Evolutionary conservation across 2,888 invertebrate genomes (phyloP).

Genomic region (Mesorhabditis belari): DNA sequence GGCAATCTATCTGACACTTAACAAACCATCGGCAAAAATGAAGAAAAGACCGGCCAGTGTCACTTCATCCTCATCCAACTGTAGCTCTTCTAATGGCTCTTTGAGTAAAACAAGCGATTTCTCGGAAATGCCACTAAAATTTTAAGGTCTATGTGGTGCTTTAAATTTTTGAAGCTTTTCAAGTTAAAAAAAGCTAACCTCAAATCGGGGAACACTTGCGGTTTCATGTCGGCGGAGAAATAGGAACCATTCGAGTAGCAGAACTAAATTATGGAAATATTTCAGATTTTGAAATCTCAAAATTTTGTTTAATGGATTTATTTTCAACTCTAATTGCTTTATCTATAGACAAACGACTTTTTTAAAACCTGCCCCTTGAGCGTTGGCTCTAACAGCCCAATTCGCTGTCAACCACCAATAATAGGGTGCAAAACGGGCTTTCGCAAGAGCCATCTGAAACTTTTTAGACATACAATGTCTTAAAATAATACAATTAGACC

Average conservation of each 20-base stretch:
- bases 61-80: neutral
- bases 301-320: no score
- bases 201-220: conserved; percentile 13
- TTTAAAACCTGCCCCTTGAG: no score
- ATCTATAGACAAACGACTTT: neutral
- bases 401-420: conserved; percentile 41
- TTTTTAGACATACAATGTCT: neutral
- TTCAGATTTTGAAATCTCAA: no score
- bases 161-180: no score
- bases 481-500: no score
- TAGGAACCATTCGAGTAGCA: conserved; percentile 46
- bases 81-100: neutral
- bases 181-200: no score
- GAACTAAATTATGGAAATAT: no score
- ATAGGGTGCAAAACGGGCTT: conserved; percentile 38
- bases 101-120: neutral
- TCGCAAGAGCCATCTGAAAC: conserved; percentile 30
- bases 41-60: neutral
- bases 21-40: neutral
- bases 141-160: neutral
- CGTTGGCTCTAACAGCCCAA: conserved; percentile 24
- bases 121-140: neutral
- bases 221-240: conserved; percentile 23
- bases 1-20: no score
- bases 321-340: no score